Evolutionary conservation across 2,113 vertebrate genomes (phyloP).

Genomic region (Hemiprocne comata): DNA sequence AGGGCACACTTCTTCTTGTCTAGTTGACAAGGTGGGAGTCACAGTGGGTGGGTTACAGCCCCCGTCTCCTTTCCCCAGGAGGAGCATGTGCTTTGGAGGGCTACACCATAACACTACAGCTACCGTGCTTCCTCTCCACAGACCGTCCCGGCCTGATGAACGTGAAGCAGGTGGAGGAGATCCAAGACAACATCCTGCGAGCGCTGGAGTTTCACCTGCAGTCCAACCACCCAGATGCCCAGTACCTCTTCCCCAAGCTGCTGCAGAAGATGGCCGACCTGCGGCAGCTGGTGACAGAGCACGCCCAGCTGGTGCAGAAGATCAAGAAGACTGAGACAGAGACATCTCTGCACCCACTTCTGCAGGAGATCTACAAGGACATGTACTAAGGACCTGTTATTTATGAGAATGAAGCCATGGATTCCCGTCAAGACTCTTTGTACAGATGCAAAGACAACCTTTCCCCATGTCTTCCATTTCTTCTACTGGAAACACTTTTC

Average conservation of each 20-base stretch:
- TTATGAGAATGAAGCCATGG: constrained; percentile 72
- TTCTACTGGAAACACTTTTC: constrained; percentile 59
- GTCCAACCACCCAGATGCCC: constrained; percentile 90
- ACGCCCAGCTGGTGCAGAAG: constrained; percentile 95
- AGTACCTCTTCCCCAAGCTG: constrained; percentile 98
- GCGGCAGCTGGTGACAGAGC: constrained; percentile 95
- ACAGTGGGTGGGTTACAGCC: neutral
- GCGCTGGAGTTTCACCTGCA: constrained; percentile 94
- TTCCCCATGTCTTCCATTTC: constrained; percentile 62
- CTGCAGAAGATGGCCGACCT: constrained; percentile 99
- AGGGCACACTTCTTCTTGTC: neutral
- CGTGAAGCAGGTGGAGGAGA: constrained; percentile 95
- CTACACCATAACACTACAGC: neutral
- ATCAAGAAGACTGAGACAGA: constrained; percentile 97
- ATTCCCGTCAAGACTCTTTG: constrained; percentile 49
- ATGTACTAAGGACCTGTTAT: constrained; percentile 88
- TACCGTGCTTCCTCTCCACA: constrained; percentile 58
- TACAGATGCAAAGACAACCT: constrained; percentile 43
- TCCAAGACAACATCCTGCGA: constrained; percentile 94
- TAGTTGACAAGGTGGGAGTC: neutral
- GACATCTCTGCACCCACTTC: constrained; percentile 93
- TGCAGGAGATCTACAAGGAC: constrained; percentile 99
- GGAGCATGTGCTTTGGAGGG: neutral
- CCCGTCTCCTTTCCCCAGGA: neutral
- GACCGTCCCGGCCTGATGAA: constrained; percentile 97